A percentile compares a stretch with the other conserved stretches of the same genome.
Conservation (phyloP, 2,797 vertebrate species). For the Cyclura pinguis region DNA sequence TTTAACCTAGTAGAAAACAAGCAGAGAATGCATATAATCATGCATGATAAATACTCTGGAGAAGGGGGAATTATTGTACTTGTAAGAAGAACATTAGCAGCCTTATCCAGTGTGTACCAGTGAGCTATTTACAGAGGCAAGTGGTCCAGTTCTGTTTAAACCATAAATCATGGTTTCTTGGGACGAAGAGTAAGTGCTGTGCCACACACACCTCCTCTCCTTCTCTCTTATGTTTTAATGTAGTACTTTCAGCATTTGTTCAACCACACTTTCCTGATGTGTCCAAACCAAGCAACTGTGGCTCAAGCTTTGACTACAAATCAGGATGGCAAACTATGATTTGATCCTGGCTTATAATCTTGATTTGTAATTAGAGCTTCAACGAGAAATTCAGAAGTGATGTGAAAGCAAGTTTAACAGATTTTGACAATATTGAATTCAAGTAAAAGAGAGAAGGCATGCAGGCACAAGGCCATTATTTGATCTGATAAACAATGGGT, state of each 20-base stretch:
- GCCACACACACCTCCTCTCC: not conserved
- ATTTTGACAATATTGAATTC: not conserved
- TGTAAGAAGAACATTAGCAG: not conserved
- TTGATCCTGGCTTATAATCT: not conserved
- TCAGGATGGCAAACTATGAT: not conserved
- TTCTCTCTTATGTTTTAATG: not conserved
- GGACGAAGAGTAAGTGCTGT: not conserved
- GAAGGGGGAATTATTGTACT: not conserved
- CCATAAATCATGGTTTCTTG: not conserved
- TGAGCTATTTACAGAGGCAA: not conserved
- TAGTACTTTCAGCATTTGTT: not conserved
- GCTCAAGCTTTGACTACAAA: not conserved
- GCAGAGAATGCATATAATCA: not conserved
- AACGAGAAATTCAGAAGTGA: not conserved
- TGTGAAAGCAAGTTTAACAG: not conserved
- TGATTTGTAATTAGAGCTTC: not conserved
- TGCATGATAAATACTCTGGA: constrained; percentile 13
- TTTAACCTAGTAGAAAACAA: constrained; percentile 10
- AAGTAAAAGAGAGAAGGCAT: too few species aligned
- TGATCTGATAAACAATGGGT: not conserved
- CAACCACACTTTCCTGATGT: not conserved
- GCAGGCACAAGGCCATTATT: not conserved
- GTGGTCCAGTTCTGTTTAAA: not conserved
- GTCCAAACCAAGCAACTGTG: not conserved
- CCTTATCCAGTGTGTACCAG: not conserved